Conservation (phyloP, 2,888 invertebrate species). For the Xestia ashworthii region DNA sequence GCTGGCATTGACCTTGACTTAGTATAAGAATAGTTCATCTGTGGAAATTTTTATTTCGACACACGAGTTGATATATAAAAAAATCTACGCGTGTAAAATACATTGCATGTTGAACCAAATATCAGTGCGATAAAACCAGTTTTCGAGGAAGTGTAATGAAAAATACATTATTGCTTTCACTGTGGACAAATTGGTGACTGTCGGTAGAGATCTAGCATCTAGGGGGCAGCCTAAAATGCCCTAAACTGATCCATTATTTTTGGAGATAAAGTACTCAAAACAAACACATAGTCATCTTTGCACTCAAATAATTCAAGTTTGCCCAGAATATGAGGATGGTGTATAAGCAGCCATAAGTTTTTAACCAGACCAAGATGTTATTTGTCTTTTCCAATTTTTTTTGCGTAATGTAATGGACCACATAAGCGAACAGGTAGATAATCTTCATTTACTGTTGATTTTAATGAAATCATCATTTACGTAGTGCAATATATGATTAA, state of each 20-base stretch:
- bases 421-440: background rate
- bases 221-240: background rate
- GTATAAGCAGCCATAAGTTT: background rate
- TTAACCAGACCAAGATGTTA: background rate
- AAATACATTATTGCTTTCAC: too few relatives aligned
- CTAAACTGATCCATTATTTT: background rate
- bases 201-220: too few relatives aligned
- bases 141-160: too few relatives aligned
- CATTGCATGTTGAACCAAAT: too few relatives aligned
- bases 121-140: too few relatives aligned
- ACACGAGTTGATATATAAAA: too few relatives aligned
- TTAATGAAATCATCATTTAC: background rate
- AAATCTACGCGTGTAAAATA: too few relatives aligned
- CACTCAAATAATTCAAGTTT: background rate
- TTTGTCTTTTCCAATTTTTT: background rate
- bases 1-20: too few relatives aligned
- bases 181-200: too few relatives aligned
- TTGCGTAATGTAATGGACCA: background rate
- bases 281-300: background rate
- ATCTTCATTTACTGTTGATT: background rate
- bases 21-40: too few relatives aligned
- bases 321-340: background rate
- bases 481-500: background rate
- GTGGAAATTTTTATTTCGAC: too few relatives aligned
- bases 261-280: background rate